A percentile compares a stretch with the other conserved stretches of the same genome.
phyloP scores from a whole-genome alignment of 1,140 invertebrate genomes.

The Cotesia typhae region DNA sequence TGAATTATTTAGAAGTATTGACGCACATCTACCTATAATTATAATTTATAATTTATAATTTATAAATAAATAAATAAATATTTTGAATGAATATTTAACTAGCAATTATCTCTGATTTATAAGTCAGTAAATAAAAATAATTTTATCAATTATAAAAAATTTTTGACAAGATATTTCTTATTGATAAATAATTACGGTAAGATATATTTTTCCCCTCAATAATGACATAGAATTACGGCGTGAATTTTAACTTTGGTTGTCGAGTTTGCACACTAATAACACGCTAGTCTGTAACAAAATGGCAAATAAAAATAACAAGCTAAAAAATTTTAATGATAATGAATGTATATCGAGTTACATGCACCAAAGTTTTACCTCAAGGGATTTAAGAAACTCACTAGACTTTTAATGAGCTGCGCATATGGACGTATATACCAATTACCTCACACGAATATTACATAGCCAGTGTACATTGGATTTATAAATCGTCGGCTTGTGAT shows the following conservation, averaged over 20 bases:
- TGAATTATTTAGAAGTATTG: too few relatives aligned
- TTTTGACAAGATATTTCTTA: too few relatives aligned
- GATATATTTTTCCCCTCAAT: too few relatives aligned
- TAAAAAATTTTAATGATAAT: constrained; percentile 15
- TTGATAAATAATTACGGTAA: too few relatives aligned
- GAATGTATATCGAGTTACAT: constrained; percentile 9
- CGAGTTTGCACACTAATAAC: not conserved
- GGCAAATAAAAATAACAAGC: not conserved
- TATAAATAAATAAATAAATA: too few relatives aligned
- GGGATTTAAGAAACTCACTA: not conserved
- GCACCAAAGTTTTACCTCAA: not conserved
- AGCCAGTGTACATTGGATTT: not conserved
- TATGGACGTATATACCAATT: constrained; percentile 26
- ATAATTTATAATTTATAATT: too few relatives aligned
- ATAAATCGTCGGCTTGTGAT: not conserved
- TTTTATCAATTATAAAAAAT: too few relatives aligned
- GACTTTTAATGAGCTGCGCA: constrained; percentile 24
- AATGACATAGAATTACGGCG: too few relatives aligned
- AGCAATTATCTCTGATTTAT: too few relatives aligned
- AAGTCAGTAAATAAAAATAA: too few relatives aligned
- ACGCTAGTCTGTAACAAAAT: not conserved
- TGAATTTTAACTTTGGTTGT: not conserved
- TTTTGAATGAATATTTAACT: too few relatives aligned
- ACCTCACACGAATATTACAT: not conserved
- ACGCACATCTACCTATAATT: too few relatives aligned